Conservation (phyloP, 2,888 invertebrate genomes). For the Malthinus flaveolus region DNA sequence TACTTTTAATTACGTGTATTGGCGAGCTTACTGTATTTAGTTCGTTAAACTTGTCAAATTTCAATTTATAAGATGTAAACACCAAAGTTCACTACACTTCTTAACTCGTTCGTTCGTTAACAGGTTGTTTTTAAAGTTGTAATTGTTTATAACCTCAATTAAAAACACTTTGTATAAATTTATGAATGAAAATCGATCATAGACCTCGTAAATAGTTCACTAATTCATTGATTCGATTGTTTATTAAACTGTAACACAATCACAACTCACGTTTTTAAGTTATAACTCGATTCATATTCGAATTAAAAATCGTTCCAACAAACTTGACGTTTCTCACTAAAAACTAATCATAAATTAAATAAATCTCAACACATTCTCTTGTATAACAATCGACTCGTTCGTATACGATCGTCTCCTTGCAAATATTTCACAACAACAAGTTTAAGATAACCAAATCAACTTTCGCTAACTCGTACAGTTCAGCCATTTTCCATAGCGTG, state of each 20-base stretch:
- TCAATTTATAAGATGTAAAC: slow-evolving; percentile 39
- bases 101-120: slow-evolving; percentile 39
- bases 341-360: slow-evolving; percentile 11
- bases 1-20: background rate
- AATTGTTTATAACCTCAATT: slow-evolving; percentile 26
- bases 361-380: slow-evolving; percentile 36
- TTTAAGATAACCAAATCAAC: slow-evolving; percentile 38
- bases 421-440: slow-evolving; percentile 43
- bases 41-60: background rate
- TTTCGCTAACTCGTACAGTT: slow-evolving; percentile 45
- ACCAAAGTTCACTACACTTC: slow-evolving; percentile 48
- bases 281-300: background rate
- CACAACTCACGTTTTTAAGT: slow-evolving; percentile 29
- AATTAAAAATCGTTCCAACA: slow-evolving; percentile 5
- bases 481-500: slow-evolving; percentile 55
- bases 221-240: slow-evolving; percentile 21
- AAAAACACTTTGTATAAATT: slow-evolving; percentile 8
- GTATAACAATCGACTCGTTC: slow-evolving; percentile 35
- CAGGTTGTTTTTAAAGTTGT: slow-evolving; percentile 45
- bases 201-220: slow-evolving; percentile 5
- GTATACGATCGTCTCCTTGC: slow-evolving; percentile 35
- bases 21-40: background rate
- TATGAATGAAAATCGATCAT: slow-evolving; percentile 21
- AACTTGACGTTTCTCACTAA: slow-evolving; percentile 14
- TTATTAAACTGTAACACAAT: slow-evolving; percentile 28